Evolutionary conservation across 2,888 invertebrate species (phyloP).

Genomic region (Zygothrica quintamaculata): DNA sequence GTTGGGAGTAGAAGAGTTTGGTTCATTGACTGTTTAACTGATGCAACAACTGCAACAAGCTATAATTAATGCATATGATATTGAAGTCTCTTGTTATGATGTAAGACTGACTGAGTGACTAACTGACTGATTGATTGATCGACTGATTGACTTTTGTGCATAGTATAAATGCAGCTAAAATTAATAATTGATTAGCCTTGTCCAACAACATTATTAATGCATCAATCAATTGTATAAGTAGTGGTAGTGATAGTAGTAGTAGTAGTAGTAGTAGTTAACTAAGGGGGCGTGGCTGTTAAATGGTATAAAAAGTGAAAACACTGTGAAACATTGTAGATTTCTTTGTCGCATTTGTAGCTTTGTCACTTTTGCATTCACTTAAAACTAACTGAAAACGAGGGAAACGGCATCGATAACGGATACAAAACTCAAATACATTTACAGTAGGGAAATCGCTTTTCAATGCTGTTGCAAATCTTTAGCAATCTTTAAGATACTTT

Average conservation of each 20-base stretch:
- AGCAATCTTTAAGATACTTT: slow-evolving; percentile 39
- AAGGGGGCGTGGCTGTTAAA: slow-evolving; percentile 59
- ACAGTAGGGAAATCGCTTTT: slow-evolving; percentile 27
- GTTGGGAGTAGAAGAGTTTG: slow-evolving; percentile 9
- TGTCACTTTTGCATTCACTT: background rate
- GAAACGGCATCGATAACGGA: slow-evolving; percentile 12
- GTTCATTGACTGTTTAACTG: slow-evolving; percentile 71
- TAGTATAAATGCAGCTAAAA: slow-evolving; percentile 44
- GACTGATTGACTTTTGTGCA: slow-evolving; percentile 35
- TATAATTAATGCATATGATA: slow-evolving; percentile 72
- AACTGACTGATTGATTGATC: slow-evolving; percentile 44
- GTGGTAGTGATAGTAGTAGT: slow-evolving; percentile 22
- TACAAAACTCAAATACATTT: background rate
- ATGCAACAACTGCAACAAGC: slow-evolving; percentile 67
- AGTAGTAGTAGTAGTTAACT: too few relatives aligned
- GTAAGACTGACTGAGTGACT: slow-evolving; percentile 57
- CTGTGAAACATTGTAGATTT: slow-evolving; percentile 26
- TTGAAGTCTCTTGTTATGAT: slow-evolving; percentile 55
- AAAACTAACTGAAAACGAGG: slow-evolving; percentile 13
- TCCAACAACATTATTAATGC: slow-evolving; percentile 36
- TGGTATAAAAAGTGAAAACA: slow-evolving; percentile 68
- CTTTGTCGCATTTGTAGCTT: slow-evolving; percentile 40
- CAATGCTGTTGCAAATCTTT: slow-evolving; percentile 2
- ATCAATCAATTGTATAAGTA: slow-evolving; percentile 53
- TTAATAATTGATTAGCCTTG: slow-evolving; percentile 69